Conservation (phyloP, 1,140 invertebrate species). For the Scaptodrosophila lebanonensis region DNA sequence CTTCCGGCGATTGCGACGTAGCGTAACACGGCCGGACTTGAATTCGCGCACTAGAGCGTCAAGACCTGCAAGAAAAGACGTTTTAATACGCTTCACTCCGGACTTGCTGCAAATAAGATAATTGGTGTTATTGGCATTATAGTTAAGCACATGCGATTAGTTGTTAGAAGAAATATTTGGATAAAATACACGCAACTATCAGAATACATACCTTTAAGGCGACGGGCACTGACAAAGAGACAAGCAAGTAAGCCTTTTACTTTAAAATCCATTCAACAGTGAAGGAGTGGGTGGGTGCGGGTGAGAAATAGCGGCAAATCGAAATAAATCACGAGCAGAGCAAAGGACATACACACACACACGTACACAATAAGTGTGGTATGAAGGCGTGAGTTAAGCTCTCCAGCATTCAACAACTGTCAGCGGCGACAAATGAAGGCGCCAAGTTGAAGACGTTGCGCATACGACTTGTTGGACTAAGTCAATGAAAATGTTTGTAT, state of each 20-base stretch:
- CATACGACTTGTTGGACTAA: conserved; percentile 37
- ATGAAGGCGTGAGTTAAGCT: conserved; percentile 15
- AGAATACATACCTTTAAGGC: conserved; percentile 39
- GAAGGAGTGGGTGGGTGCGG: not conserved
- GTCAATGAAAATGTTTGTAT: conserved; percentile 45
- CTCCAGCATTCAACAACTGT: conserved; percentile 52
- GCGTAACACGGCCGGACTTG: conserved; percentile 72
- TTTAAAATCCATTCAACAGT: conserved; percentile 50
- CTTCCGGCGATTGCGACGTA: conserved; percentile 61
- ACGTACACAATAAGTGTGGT: too few species aligned
- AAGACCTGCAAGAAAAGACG: conserved; percentile 62
- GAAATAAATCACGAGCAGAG: conserved; percentile 47
- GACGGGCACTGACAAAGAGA: not conserved
- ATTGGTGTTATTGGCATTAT: too few species aligned
- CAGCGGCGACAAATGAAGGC: conserved; percentile 58
- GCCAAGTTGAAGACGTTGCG: conserved; percentile 37
- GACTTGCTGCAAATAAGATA: too few species aligned
- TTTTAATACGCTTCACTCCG: too few species aligned
- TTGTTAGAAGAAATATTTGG: conserved; percentile 19
- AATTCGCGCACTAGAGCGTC: conserved; percentile 76
- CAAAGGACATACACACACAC: too few species aligned
- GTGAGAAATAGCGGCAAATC: conserved; percentile 23
- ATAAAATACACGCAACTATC: conserved; percentile 8
- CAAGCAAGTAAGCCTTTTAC: conserved; percentile 31
- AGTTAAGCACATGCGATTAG: conserved; percentile 67